phyloP scores from a whole-genome alignment of 2,888 invertebrate species.

The Sceliomorpha sp. region DNA sequence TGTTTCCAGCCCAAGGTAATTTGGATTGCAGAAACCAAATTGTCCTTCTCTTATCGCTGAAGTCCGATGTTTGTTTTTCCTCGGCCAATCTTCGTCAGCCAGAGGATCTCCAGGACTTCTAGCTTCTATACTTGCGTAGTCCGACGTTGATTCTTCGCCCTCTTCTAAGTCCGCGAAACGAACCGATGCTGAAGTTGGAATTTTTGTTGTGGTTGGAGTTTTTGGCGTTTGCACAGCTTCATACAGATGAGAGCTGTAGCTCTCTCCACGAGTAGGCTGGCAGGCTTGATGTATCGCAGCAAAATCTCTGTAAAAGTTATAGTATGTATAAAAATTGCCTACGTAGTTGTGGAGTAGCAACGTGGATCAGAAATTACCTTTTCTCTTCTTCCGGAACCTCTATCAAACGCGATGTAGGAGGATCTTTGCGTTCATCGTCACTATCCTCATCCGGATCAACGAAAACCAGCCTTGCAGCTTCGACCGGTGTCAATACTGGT shows the following conservation, averaged over 20 bases:
- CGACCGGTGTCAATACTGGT: constrained; percentile 85
- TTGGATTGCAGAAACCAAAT: constrained; percentile 88
- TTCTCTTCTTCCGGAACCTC: constrained; percentile 76
- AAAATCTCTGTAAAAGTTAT: constrained; percentile 72
- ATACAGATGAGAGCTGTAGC: constrained; percentile 83
- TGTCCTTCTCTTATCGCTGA: constrained; percentile 80
- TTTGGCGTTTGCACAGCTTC: constrained; percentile 81
- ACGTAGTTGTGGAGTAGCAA: too few species aligned
- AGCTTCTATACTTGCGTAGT: constrained; percentile 88
- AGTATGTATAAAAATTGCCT: not conserved
- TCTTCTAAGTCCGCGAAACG: constrained; percentile 82
- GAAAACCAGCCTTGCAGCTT: constrained; percentile 86
- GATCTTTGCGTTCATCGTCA: constrained; percentile 75
- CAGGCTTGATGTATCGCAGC: constrained; percentile 82
- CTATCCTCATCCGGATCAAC: constrained; percentile 86
- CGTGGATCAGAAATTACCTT: too few species aligned
- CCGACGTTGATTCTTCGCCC: constrained; percentile 86
- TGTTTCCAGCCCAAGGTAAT: constrained; percentile 86
- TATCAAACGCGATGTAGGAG: constrained; percentile 73
- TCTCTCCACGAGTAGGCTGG: constrained; percentile 82
- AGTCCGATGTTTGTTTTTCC: constrained; percentile 59
- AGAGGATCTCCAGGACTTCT: constrained; percentile 78
- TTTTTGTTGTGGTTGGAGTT: constrained; percentile 75
- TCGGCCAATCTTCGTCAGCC: constrained; percentile 76
- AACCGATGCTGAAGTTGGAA: constrained; percentile 83